Conservation (phyloP, 2,113 vertebrate genomes). For the Phasianus colchicus region DNA sequence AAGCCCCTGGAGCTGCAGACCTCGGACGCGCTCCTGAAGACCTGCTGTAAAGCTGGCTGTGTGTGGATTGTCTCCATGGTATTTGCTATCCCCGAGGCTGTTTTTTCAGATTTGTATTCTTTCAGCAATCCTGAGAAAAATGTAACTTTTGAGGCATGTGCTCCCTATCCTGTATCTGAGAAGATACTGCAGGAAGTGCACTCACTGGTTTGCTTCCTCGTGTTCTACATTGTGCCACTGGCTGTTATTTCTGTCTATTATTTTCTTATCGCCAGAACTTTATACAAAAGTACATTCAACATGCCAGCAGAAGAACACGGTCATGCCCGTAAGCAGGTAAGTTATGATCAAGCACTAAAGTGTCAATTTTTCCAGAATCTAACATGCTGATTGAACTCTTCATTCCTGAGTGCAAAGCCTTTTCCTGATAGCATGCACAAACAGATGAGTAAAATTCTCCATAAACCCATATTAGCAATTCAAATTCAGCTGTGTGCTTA, state of each 20-base stretch:
- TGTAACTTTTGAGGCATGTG: constrained; percentile 76
- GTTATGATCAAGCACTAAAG: background rate
- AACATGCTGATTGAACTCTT: background rate
- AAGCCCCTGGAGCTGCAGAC: constrained; percentile 82
- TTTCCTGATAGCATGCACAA: background rate
- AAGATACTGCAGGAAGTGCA: constrained; percentile 80
- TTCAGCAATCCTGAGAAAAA: constrained; percentile 78
- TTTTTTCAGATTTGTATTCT: constrained; percentile 82
- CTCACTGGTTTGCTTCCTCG: constrained; percentile 81
- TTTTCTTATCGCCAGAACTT: constrained; percentile 82
- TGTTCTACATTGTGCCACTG: constrained; percentile 83
- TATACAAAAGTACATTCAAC: constrained; percentile 81
- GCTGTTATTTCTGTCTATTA: constrained; percentile 84
- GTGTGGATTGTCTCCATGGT: constrained; percentile 83
- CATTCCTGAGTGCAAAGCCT: background rate
- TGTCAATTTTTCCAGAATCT: background rate
- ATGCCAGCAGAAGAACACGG: constrained; percentile 83
- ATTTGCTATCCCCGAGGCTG: constrained; percentile 81
- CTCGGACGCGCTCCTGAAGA: constrained; percentile 80
- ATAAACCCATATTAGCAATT: background rate
- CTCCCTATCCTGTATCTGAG: constrained; percentile 81
- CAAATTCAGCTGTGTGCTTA: background rate
- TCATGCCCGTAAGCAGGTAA: constrained; percentile 83
- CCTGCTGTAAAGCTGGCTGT: constrained; percentile 80
- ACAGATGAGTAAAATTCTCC: background rate